Base-by-base conservation (phyloP, 2,113 vertebrate species). In the Gila orcuttii region DNA sequence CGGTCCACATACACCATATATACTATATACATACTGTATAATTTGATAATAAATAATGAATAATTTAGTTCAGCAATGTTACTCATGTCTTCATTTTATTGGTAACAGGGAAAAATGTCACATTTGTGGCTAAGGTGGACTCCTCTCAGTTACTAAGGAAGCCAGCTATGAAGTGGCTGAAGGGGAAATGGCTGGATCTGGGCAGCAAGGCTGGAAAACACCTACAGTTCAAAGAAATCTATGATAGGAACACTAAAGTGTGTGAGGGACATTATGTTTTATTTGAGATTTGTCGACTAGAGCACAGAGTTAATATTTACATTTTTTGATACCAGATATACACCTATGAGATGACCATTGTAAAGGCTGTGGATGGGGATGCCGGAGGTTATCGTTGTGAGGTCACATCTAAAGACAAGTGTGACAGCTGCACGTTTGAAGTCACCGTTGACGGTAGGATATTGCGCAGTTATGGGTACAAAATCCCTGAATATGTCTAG, bases 181-280 rank as follows among this genome's bases (percentile, higher is more conserved):
- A 98, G 91, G 97, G 97, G 7, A 98, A 98, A 84, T 98, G 97
- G 97, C 85, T 96, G 52, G 97, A 97, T 89, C 90, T 98, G 84
- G 89, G 89, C 23, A 96, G 94, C 93, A 97, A 98, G 87, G 96
- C 96, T 0, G 97, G 97, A 0, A 94, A 95, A 59, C 95, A 96
- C 2, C 92, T 97, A 88, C 86, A 95, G 90, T 97, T 97, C 89
- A 97, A 96, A 89, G 96, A 97, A 89, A 80, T 89, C 57, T 96
- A 96, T 0, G 96, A 98, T 89, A 89, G 96, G 11, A 95, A 96
- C 88, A 96, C 92, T 90, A 97, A 97, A 87, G 97, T 98, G 84
- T 11, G 84, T 15, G 6, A 25, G 45, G 39, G 57, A 87, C 28
- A 60, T 23, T 79, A 25, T 39, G 9, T 31, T 55, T 69, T 23